phyloP scores from a whole-genome alignment of 23 tunicate genomes.

The Phallusia fumigata region DNA sequence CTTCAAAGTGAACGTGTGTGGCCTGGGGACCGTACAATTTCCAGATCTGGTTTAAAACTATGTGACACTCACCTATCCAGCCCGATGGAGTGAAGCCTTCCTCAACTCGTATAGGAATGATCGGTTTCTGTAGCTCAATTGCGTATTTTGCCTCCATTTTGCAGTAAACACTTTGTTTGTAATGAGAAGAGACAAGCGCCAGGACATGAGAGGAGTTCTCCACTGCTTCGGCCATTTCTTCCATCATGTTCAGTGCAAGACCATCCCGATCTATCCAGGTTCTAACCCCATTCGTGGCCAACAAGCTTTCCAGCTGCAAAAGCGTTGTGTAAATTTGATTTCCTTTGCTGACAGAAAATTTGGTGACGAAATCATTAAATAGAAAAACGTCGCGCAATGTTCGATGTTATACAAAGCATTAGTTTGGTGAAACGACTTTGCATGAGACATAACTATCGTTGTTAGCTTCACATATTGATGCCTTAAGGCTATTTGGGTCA shows the following conservation, averaged over 20 bases:
- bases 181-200: neutral
- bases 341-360: neutral
- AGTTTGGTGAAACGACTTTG: too few species aligned
- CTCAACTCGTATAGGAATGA: neutral
- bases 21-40: too few species aligned
- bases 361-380: too few species aligned
- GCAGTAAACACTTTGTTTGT: neutral
- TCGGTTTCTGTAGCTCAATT: neutral
- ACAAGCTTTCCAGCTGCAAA: neutral
- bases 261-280: neutral
- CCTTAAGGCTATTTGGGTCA: too few species aligned
- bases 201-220: neutral
- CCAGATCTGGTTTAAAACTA: neutral
- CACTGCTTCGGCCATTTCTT: neutral
- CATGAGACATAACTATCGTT: too few species aligned
- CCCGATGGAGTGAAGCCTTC: neutral
- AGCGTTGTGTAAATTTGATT: neutral
- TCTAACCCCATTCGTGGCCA: neutral
- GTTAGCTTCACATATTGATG: too few species aligned
- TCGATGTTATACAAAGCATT: too few species aligned
- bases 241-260: neutral
- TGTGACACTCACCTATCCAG: neutral
- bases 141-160: conserved; percentile 6
- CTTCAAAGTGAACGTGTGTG: too few species aligned
- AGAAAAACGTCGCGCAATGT: too few species aligned